Evolutionary conservation across 2,113 vertebrate genomes (phyloP).

Genomic region (Trichechus manatus): DNA sequence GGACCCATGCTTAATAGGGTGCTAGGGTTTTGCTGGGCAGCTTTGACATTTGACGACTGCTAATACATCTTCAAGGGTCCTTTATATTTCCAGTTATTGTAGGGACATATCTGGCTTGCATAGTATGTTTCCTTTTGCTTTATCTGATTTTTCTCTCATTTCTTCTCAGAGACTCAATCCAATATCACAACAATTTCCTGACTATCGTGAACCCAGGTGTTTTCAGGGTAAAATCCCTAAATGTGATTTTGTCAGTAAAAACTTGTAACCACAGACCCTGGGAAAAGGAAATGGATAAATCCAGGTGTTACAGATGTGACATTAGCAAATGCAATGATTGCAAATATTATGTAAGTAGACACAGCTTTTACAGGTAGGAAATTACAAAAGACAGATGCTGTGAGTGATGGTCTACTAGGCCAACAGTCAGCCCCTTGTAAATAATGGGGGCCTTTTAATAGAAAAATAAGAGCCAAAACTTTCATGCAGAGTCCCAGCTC

Average conservation of each 20-base stretch:
- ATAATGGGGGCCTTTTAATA: neutral
- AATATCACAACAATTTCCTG: neutral
- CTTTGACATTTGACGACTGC: neutral
- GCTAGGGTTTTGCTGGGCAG: neutral
- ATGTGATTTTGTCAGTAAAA: conserved; percentile 2
- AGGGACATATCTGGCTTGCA: neutral
- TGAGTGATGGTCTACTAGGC: neutral
- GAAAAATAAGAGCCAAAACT: neutral
- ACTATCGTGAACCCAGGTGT: neutral
- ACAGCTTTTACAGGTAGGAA: conserved; percentile 27
- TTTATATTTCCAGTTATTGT: neutral
- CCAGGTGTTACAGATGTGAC: conserved; percentile 30
- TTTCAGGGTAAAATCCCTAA: neutral
- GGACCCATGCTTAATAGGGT: neutral
- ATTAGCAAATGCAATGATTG: neutral
- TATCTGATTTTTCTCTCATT: conserved; percentile 39
- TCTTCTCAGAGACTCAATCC: neutral
- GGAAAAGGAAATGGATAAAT: conserved; percentile 20
- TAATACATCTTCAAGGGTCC: neutral
- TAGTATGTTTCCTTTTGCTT: neutral
- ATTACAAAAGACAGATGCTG: conserved; percentile 14
- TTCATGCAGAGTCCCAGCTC: neutral
- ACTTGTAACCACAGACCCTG: conserved; percentile 51
- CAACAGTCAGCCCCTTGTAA: neutral
- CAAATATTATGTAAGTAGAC: conserved; percentile 49